Conservation (phyloP, 2,797 vertebrate genomes). For the Phyllotis vaccarum region DNA sequence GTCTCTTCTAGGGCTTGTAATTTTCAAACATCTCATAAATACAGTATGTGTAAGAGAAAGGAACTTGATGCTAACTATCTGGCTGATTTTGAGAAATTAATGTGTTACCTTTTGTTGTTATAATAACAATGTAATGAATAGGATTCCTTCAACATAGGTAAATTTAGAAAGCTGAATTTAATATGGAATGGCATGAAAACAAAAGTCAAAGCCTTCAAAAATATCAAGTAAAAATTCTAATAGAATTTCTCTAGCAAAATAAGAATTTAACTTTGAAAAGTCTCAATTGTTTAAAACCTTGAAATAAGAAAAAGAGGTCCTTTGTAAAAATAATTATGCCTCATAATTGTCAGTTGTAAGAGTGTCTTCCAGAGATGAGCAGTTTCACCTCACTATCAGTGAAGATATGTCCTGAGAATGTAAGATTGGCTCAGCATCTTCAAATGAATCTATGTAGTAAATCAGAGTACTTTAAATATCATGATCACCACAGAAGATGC, state of each 20-base stretch:
- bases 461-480: not conserved
- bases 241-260: not conserved
- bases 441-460: not conserved
- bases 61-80: not conserved
- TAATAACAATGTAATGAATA: not conserved
- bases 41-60: not conserved
- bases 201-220: not conserved
- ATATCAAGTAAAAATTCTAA: not conserved
- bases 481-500: not conserved
- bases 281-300: not conserved
- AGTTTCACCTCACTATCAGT: not conserved
- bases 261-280: not conserved
- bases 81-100: not conserved
- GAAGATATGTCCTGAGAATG: not conserved
- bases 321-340: not conserved
- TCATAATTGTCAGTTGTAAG: not conserved
- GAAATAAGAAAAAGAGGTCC: not conserved
- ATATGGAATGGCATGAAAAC: not conserved
- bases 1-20: not conserved
- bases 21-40: not conserved
- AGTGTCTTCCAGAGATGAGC: no score
- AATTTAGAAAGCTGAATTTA: not conserved
- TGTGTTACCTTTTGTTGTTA: not conserved
- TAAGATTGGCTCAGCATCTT: not conserved
- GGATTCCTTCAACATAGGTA: not conserved